Conservation (phyloP, 2,113 vertebrate species). For the Brienomyrus longianalis region DNA sequence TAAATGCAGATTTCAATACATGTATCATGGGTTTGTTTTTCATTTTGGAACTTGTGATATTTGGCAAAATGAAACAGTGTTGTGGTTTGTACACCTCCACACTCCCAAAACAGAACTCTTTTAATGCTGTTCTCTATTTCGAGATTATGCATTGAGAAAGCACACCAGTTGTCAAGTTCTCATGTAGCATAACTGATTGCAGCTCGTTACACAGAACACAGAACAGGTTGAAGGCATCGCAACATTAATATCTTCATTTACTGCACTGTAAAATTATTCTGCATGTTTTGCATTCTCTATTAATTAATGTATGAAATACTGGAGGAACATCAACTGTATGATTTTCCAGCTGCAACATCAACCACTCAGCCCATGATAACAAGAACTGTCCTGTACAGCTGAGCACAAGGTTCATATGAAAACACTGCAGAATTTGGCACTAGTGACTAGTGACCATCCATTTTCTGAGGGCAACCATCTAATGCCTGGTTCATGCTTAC, state of each 20-base stretch:
- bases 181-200: neutral
- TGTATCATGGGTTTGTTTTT: neutral
- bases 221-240: neutral
- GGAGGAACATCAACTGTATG: neutral
- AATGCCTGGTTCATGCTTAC: neutral
- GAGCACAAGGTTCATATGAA: neutral
- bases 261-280: neutral
- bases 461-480: neutral
- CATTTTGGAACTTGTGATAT: neutral
- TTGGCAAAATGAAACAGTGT: neutral
- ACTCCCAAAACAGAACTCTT: neutral
- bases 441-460: neutral
- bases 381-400: neutral
- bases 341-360: neutral
- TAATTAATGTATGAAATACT: neutral
- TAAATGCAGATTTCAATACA: neutral
- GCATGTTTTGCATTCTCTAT: neutral
- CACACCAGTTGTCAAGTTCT: neutral
- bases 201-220: neutral
- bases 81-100: neutral
- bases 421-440: neutral
- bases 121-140: neutral
- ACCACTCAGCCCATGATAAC: neutral
- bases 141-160: neutral
- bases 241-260: neutral